Percentiles rank a stretch among this genome's conserved stretches.
Evolutionary conservation across 1,140 invertebrate species (phyloP).

Genomic region (Leptinotarsa texana): DNA sequence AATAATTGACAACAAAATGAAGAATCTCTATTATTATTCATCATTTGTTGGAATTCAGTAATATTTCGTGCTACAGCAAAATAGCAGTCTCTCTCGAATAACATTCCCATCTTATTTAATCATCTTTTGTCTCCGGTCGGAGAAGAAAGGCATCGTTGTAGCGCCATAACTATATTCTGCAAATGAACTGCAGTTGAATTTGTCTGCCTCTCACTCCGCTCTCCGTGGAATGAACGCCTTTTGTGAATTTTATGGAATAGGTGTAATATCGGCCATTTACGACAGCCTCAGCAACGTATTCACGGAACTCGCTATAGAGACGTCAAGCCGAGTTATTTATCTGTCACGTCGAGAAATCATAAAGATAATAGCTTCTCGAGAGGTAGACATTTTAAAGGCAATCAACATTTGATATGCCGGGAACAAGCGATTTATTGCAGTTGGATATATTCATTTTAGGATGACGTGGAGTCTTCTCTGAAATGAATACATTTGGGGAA

Average conservation of each 20-base stretch:
- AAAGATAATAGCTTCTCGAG: conserved; percentile 22
- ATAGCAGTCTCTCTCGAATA: background rate
- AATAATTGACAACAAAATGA: too few species aligned
- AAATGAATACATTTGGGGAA: too few species aligned
- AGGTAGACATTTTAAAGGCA: conserved; percentile 25
- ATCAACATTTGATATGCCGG: conserved; percentile 14
- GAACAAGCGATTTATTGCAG: conserved; percentile 14
- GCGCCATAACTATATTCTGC: background rate
- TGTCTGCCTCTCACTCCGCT: conserved; percentile 2
- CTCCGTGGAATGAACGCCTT: conserved; percentile 11
- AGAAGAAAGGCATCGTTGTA: background rate
- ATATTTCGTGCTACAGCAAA: background rate
- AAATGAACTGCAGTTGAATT: conserved; percentile 15
- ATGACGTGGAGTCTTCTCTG: too few species aligned
- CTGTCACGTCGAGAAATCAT: conserved; percentile 26
- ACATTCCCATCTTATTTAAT: conserved; percentile 4
- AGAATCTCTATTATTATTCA: too few species aligned
- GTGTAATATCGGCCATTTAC: conserved; percentile 26
- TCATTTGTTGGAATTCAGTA: background rate
- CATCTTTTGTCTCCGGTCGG: background rate
- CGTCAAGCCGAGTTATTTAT: conserved; percentile 27
- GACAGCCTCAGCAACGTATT: conserved; percentile 19
- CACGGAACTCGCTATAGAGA: conserved; percentile 20
- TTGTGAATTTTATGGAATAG: conserved; percentile 25
- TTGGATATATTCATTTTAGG: background rate